A percentile compares a stretch with the other conserved stretches of the same genome.
phyloP scores from a whole-genome alignment of 2,888 invertebrate genomes.

The Volucella zonaria region DNA sequence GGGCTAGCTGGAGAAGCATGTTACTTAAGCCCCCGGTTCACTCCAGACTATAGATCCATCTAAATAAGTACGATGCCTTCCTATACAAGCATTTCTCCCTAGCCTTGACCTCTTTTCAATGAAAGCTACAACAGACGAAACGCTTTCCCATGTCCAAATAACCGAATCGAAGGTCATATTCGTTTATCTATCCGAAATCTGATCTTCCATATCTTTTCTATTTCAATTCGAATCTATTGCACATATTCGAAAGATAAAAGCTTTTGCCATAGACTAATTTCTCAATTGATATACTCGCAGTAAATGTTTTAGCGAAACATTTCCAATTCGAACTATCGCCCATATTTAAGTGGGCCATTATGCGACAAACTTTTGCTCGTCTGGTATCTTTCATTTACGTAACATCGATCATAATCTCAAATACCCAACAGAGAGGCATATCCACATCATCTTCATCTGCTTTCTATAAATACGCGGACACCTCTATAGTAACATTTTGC shows the following conservation, averaged over 20 bases:
- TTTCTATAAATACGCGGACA: constrained; percentile 23
- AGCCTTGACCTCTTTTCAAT: constrained; percentile 10
- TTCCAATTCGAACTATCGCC: constrained; percentile 20
- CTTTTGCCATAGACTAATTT: constrained; percentile 8
- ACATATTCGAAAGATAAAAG: neutral
- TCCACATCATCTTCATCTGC: constrained; percentile 26
- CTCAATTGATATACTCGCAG: neutral
- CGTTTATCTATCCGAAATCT: constrained; percentile 2
- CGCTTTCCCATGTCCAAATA: neutral
- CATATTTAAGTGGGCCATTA: constrained; percentile 44
- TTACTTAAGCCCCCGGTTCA: too few species aligned
- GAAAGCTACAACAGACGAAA: neutral
- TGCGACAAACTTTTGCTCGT: constrained; percentile 26
- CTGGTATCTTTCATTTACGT: constrained; percentile 25
- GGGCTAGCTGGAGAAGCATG: too few species aligned
- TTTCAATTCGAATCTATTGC: neutral
- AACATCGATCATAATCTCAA: constrained; percentile 38
- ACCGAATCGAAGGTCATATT: constrained; percentile 17
- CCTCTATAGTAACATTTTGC: constrained; percentile 16
- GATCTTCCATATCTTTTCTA: neutral
- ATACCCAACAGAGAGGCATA: constrained; percentile 10
- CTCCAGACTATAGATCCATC: too few species aligned
- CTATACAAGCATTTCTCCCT: too few species aligned
- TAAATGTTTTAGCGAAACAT: constrained; percentile 17
- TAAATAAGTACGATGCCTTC: too few species aligned